phyloP scores from a whole-genome alignment of 2,113 vertebrate genomes.

The Apteryx owenii region DNA sequence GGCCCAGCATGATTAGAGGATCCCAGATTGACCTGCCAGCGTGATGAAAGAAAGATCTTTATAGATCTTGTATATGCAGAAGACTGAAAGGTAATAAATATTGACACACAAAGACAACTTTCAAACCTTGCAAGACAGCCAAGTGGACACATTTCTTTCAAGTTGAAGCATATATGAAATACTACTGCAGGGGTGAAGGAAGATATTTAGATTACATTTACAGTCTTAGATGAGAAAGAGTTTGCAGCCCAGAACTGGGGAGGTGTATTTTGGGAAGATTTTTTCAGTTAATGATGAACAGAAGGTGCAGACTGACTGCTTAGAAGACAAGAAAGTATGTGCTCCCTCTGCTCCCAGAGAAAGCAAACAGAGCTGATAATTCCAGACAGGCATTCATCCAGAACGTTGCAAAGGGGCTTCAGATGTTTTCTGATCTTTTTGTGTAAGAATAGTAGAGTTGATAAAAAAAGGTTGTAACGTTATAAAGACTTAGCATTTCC shows the following conservation, averaged over 20 bases:
- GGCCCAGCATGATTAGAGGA: neutral
- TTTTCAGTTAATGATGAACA: neutral
- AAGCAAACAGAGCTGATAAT: neutral
- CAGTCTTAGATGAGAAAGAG: neutral
- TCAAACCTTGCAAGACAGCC: neutral
- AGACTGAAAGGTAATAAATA: neutral
- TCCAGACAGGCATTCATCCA: neutral
- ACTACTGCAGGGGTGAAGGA: neutral
- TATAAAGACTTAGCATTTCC: neutral
- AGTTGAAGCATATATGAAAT: neutral
- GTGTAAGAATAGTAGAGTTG: neutral
- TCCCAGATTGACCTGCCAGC: neutral
- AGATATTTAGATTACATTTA: neutral
- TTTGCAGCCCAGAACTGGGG: neutral
- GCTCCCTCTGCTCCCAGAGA: neutral
- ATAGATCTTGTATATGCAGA: neutral
- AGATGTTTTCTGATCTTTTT: neutral
- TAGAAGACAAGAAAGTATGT: neutral
- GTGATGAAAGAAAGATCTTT: neutral
- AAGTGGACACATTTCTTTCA: neutral
- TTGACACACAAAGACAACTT: neutral
- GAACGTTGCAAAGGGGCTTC: neutral
- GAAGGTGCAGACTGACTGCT: neutral
- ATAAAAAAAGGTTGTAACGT: neutral
- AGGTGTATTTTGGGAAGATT: neutral